These are phyloP conservation scores for Palaemon carinicauda DNA, from an alignment of 1,140 invertebrate genomes.

Conservation along the genomic window DNA sequence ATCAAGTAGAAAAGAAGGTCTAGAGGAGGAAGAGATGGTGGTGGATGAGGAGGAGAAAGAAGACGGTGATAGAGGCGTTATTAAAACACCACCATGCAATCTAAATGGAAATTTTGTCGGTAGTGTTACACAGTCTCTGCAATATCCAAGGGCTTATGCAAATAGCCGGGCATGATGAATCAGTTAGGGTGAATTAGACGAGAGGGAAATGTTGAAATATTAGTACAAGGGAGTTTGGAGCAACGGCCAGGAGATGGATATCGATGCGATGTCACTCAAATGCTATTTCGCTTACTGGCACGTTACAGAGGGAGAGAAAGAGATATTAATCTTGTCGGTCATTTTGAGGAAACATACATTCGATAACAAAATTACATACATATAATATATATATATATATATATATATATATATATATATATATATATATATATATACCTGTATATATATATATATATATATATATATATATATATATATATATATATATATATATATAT, in stretches of 20 bases:
- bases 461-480: too few species aligned
- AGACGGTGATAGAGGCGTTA: conserved; percentile 10
- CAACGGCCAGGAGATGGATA: background rate
- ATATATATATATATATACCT: too few species aligned
- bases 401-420: too few species aligned
- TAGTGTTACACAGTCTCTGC: conserved; percentile 28
- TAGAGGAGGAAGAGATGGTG: background rate
- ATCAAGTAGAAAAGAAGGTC: background rate
- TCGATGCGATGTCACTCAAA: background rate
- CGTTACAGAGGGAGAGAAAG: background rate
- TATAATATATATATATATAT: too few species aligned
- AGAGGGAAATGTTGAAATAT: conserved; percentile 29
- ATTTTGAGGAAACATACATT: background rate
- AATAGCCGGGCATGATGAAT: conserved; percentile 30
- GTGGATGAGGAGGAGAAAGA: background rate
- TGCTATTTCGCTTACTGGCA: background rate
- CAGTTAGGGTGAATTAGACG: conserved; percentile 40
- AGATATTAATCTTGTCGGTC: too few species aligned
- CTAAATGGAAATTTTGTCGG: conserved; percentile 38
- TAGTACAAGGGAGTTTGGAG: background rate
- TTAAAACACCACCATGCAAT: conserved; percentile 47
- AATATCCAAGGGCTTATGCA: conserved; percentile 38
- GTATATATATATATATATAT: too few species aligned
- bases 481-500: too few species aligned
- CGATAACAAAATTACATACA: too few species aligned